Percentiles rank a stretch among this genome's conserved stretches.
Evolutionary conservation across 2,113 vertebrate species (phyloP).

Genomic region (Trichomycterus rosablanca): DNA sequence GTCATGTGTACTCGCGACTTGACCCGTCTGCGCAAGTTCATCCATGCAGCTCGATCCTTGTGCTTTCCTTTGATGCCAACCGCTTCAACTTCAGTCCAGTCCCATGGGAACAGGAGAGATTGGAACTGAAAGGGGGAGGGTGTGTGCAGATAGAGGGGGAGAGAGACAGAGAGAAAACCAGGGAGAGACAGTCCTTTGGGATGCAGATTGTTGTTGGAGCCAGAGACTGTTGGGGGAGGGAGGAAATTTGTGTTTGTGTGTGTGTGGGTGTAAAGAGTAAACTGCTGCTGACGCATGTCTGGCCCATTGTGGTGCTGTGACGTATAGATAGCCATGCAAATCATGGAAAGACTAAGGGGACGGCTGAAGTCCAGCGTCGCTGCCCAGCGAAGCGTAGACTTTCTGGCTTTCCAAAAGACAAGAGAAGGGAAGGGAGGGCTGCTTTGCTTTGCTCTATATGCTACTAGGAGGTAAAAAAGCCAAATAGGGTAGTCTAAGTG

Average conservation of each 20-base stretch:
- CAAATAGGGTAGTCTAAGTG: no score
- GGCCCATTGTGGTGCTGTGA: slow-evolving; percentile 54
- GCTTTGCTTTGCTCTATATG: no score
- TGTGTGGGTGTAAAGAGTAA: slow-evolving; percentile 19
- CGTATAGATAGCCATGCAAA: slow-evolving; percentile 64
- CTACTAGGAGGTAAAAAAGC: no score
- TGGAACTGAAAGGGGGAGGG: slow-evolving; percentile 38
- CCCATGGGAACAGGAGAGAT: slow-evolving; percentile 39
- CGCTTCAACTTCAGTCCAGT: slow-evolving; percentile 36
- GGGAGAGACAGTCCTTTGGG: slow-evolving; percentile 57
- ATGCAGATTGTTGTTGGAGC: slow-evolving; percentile 60
- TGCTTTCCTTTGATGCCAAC: slow-evolving; percentile 36
- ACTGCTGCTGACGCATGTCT: slow-evolving; percentile 63
- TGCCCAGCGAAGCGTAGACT: slow-evolving; percentile 47
- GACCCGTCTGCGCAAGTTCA: background rate
- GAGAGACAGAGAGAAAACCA: no score
- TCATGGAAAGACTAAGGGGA: slow-evolving; percentile 56
- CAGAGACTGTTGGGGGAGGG: slow-evolving; percentile 33
- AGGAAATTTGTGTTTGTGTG: slow-evolving; percentile 14
- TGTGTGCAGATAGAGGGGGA: no score
- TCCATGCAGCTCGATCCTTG: slow-evolving; percentile 18
- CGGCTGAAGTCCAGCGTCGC: slow-evolving; percentile 51
- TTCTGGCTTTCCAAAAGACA: slow-evolving; percentile 46
- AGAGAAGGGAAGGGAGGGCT: slow-evolving; percentile 42
- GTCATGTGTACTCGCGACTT: slow-evolving; percentile 13